phyloP scores from a whole-genome alignment of 2,888 invertebrate genomes.

The Machimus atricapillus region DNA sequence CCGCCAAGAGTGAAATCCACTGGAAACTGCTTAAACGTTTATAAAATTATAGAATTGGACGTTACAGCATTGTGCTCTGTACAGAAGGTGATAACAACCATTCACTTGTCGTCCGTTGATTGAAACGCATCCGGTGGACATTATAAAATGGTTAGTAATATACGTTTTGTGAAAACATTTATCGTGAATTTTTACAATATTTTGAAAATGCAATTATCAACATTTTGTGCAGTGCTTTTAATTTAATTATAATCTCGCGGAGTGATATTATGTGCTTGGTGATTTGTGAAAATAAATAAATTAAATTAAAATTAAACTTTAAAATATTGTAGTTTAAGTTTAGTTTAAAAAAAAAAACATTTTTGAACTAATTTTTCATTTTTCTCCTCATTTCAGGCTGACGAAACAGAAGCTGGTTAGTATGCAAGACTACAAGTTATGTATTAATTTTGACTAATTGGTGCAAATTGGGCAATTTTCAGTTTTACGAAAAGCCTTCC shows the following conservation, averaged over 20 bases:
- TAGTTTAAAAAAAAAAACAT: no score
- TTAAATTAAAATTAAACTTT: no score
- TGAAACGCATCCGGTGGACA: slow-evolving; percentile 42
- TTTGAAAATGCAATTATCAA: neutral
- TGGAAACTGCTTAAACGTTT: slow-evolving; percentile 46
- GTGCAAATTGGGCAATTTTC: slow-evolving; percentile 32
- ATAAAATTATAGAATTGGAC: slow-evolving; percentile 27
- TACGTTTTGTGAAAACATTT: neutral
- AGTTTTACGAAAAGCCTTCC: slow-evolving; percentile 82
- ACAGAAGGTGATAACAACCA: slow-evolving; percentile 16
- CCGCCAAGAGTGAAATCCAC: slow-evolving; percentile 43
- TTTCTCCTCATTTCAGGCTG: slow-evolving; percentile 51
- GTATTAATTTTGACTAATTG: neutral
- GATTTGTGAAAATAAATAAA: neutral
- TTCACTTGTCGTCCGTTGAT: slow-evolving; percentile 44
- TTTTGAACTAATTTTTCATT: neutral
- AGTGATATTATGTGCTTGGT: neutral
- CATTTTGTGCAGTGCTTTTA: neutral
- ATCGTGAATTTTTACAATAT: neutral
- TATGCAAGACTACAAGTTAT: slow-evolving; percentile 45
- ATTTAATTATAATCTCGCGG: neutral
- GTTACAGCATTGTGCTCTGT: neutral
- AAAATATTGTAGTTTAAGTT: no score
- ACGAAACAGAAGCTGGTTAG: slow-evolving; percentile 65
- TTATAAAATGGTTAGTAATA: slow-evolving; percentile 41